phyloP scores from a whole-genome alignment of 1,140 invertebrate genomes.

The Drosophila pallidifrons region DNA sequence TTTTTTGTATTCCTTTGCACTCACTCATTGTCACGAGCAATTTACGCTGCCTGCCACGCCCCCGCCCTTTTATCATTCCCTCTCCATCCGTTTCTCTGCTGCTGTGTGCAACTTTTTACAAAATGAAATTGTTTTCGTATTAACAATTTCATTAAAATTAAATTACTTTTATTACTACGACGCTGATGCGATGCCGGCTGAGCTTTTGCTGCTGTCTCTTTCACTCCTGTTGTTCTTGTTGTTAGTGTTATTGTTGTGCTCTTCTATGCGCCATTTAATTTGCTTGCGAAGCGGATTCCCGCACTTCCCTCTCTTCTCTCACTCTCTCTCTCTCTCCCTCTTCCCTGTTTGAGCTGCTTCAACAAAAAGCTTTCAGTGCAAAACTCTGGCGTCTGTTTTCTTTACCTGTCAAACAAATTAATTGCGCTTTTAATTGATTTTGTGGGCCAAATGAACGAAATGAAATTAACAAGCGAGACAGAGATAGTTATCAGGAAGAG shows the following conservation, averaged over 20 bases:
- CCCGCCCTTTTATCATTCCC: neutral
- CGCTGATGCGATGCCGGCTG: constrained; percentile 41
- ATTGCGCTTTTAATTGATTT: constrained; percentile 81
- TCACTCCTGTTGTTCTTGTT: constrained; percentile 16
- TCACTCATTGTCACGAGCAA: constrained; percentile 80
- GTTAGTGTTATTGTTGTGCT: constrained; percentile 36
- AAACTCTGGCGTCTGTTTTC: constrained; percentile 74
- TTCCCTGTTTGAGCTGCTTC: neutral
- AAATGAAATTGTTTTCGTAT: constrained; percentile 84
- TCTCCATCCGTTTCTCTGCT: neutral
- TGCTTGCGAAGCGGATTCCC: constrained; percentile 15
- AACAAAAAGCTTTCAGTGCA: constrained; percentile 29
- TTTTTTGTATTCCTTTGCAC: constrained; percentile 58
- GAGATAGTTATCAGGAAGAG: neutral
- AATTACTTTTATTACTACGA: constrained; percentile 80
- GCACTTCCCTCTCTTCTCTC: neutral
- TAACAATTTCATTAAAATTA: constrained; percentile 84
- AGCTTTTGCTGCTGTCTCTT: constrained; percentile 19
- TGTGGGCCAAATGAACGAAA: constrained; percentile 52
- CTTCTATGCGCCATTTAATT: constrained; percentile 57
- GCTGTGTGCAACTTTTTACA: constrained; percentile 74
- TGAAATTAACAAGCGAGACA: constrained; percentile 29
- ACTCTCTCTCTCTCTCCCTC: neutral
- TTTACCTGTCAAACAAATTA: constrained; percentile 81
- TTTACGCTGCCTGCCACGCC: constrained; percentile 54